phyloP scores from a whole-genome alignment of 2,113 vertebrate species.

The Narcine bancroftii region DNA sequence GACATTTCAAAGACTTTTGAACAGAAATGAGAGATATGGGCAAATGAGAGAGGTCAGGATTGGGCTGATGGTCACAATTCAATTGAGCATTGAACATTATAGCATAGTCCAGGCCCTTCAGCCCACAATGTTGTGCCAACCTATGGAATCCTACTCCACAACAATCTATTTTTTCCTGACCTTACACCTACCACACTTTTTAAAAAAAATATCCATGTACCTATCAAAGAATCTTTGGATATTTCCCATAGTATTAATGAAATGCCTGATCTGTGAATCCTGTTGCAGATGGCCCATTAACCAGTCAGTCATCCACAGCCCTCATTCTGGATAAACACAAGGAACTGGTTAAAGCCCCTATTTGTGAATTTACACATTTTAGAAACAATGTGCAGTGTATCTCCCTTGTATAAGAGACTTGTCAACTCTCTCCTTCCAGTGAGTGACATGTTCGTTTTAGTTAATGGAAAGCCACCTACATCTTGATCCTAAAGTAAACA shows the following conservation, averaged over 20 bases:
- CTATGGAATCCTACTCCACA: no score
- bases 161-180: no score
- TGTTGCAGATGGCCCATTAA: neutral
- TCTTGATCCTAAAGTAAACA: neutral
- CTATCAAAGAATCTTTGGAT: no score
- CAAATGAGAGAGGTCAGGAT: no score
- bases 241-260: neutral
- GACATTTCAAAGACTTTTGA: no score
- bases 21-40: no score
- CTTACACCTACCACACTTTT: no score
- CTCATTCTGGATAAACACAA: neutral
- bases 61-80: no score
- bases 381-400: neutral
- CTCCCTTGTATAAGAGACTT: neutral
- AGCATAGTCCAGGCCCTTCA: no score
- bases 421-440: neutral
- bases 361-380: neutral
- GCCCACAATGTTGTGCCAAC: no score
- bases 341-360: neutral
- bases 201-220: no score
- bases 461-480: slow-evolving; percentile 13
- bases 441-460: neutral
- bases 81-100: no score
- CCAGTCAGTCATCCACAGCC: neutral
- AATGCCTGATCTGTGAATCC: neutral